These are phyloP conservation scores for Pegoplata infirma DNA, from an alignment of 2,888 invertebrate species.

Conservation along the genomic window DNA sequence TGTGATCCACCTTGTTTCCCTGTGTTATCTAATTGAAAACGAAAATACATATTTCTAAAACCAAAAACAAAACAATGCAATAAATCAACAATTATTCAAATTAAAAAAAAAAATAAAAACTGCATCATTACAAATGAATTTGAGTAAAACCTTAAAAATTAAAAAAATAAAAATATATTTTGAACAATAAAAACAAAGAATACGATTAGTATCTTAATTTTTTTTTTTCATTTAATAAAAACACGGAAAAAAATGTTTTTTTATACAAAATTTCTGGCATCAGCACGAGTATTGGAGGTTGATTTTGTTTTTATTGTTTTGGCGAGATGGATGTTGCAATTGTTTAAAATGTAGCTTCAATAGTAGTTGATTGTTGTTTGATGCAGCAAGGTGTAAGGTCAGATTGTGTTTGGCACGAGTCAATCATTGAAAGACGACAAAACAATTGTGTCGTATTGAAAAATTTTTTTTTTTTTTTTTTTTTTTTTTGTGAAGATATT, in stretches of 20 bases:
- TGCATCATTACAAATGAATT: slow-evolving; percentile 8
- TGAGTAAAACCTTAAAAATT: not conserved
- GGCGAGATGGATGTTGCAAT: slow-evolving; percentile 50
- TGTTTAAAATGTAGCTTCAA: not conserved
- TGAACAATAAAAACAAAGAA: not conserved
- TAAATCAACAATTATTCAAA: slow-evolving; percentile 15
- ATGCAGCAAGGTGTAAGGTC: slow-evolving; percentile 59
- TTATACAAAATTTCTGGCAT: too few relatives aligned
- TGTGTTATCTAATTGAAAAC: slow-evolving; percentile 26
- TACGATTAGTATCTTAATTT: slow-evolving; percentile 10
- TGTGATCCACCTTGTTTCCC: not conserved
- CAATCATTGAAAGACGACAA: slow-evolving; percentile 51
- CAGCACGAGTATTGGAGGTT: slow-evolving; percentile 28
- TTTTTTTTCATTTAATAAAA: slow-evolving; percentile 8
- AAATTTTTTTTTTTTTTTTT: too few relatives aligned
- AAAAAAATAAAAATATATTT: too few relatives aligned
- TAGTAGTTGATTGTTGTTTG: slow-evolving; percentile 17
- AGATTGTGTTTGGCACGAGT: slow-evolving; percentile 63
- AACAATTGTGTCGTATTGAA: slow-evolving; percentile 32
- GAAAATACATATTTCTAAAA: not conserved
- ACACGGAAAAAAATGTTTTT: not conserved
- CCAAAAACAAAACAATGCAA: slow-evolving; percentile 1
- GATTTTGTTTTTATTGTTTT: too few relatives aligned
- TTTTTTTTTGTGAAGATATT: too few relatives aligned
- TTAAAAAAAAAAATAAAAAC: slow-evolving; percentile 6